Conservation (phyloP, 2,888 invertebrate species). For the Iselma pallidipennis region DNA sequence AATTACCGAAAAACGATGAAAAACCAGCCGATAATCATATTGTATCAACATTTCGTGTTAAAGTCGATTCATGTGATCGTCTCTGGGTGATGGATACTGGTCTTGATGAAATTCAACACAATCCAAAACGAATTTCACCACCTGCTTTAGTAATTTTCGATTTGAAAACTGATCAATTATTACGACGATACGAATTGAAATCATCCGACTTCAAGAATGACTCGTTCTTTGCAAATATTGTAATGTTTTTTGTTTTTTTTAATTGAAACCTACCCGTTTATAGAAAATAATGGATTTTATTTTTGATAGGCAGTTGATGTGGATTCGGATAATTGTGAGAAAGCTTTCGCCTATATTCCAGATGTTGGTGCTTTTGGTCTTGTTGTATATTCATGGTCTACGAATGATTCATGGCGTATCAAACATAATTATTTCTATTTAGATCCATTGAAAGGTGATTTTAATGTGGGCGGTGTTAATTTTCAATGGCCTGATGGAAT, state of each 20-base stretch:
- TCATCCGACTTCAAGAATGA: constrained; percentile 69
- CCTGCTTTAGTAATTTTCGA: constrained; percentile 73
- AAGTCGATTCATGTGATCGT: constrained; percentile 76
- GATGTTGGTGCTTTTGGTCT: constrained; percentile 77
- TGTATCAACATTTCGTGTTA: constrained; percentile 73
- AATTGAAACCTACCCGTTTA: too few species aligned
- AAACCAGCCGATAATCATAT: constrained; percentile 62
- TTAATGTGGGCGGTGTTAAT: constrained; percentile 75
- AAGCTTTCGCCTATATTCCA: constrained; percentile 77
- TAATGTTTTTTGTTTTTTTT: too few species aligned
- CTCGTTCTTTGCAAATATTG: constrained; percentile 81
- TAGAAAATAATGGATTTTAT: too few species aligned
- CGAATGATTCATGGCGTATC: constrained; percentile 78
- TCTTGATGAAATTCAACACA: constrained; percentile 72
- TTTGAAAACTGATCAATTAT: constrained; percentile 72
- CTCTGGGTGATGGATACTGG: constrained; percentile 85
- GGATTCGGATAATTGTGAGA: constrained; percentile 69
- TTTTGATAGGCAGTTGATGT: too few species aligned
- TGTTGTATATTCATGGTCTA: constrained; percentile 74
- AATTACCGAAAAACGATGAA: constrained; percentile 64
- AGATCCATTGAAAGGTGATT: constrained; percentile 77
- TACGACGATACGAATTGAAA: constrained; percentile 72
- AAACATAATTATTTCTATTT: constrained; percentile 84
- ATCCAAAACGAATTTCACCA: constrained; percentile 64
- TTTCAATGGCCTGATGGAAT: constrained; percentile 89